Percentiles rank a stretch among this genome's conserved stretches.
Conservation (phyloP, 2,797 vertebrate species). For the Clarias pachynema region DNA sequence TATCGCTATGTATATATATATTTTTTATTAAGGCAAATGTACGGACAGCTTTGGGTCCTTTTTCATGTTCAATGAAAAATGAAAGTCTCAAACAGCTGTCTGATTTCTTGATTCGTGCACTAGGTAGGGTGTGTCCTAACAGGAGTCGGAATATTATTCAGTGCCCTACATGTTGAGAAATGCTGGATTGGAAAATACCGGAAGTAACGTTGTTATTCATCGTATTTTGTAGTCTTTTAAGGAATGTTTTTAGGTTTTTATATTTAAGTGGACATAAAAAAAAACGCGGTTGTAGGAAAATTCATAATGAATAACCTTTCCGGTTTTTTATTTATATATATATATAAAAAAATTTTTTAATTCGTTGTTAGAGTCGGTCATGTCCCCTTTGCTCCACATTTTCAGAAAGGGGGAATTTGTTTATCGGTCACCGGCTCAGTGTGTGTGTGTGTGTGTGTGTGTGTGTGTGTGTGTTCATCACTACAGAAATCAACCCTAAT, state of each 20-base stretch:
- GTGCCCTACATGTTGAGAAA: neutral
- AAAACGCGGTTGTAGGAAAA: neutral
- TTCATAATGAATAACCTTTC: neutral
- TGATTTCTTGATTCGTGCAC: neutral
- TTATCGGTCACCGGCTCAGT: neutral
- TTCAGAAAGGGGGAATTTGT: neutral
- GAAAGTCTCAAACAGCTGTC: neutral
- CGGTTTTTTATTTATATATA: no score
- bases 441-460: constrained; percentile 8
- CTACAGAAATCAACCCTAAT: neutral
- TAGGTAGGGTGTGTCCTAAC: neutral
- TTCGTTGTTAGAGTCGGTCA: neutral
- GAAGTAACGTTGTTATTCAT: neutral
- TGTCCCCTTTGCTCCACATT: constrained; percentile 30
- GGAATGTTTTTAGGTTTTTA: neutral
- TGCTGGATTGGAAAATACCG: neutral
- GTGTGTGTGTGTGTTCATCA: constrained; percentile 46
- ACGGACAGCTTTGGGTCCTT: constrained; percentile 33
- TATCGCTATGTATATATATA: neutral
- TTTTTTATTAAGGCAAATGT: constrained; percentile 68
- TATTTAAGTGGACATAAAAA: neutral
- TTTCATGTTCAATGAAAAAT: neutral
- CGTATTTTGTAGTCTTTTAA: neutral
- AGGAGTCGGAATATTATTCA: neutral
- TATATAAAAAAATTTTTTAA: neutral